Percentiles rank a stretch among this genome's conserved stretches.
phyloP scores from a whole-genome alignment of 2,797 vertebrate genomes.

The Adrianichthys oophorus region DNA sequence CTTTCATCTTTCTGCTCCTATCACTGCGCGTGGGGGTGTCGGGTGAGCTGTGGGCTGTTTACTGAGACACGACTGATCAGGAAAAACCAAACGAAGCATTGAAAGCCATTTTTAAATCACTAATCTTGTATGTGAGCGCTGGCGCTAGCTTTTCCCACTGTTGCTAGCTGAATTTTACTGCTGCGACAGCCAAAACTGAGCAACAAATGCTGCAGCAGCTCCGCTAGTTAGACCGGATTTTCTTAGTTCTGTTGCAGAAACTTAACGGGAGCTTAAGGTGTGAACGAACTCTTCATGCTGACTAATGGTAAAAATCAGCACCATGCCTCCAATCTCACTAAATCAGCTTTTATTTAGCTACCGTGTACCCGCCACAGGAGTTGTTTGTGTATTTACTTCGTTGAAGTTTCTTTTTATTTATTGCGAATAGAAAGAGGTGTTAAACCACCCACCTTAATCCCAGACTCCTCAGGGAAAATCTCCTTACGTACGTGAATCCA shows the following conservation, averaged over 20 bases:
- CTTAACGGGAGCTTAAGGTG: not conserved
- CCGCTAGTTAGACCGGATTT: not conserved
- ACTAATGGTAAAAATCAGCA: not conserved
- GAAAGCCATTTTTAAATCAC: conserved; percentile 25
- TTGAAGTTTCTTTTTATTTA: too few relatives aligned
- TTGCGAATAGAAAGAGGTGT: conserved; percentile 2
- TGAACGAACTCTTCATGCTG: not conserved
- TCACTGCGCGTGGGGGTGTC: conserved; percentile 41
- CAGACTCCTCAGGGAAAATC: conserved; percentile 19
- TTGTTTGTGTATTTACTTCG: not conserved
- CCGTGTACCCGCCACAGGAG: not conserved
- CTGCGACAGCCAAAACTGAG: conserved; percentile 30
- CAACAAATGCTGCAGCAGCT: not conserved
- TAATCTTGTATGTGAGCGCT: conserved; percentile 10
- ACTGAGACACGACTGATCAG: not conserved
- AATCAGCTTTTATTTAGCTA: not conserved
- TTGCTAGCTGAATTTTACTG: conserved; percentile 49
- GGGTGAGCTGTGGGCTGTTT: conserved; percentile 19
- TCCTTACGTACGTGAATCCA: conserved; percentile 20
- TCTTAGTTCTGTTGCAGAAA: too few relatives aligned
- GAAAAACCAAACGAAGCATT: not conserved
- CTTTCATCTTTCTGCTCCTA: conserved; percentile 28
- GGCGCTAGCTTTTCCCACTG: conserved; percentile 35
- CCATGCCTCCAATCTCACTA: conserved; percentile 7
- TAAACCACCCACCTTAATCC: conserved; percentile 24